Conservation (phyloP, 1,140 invertebrate species). For the Brachionus paranguensis region DNA sequence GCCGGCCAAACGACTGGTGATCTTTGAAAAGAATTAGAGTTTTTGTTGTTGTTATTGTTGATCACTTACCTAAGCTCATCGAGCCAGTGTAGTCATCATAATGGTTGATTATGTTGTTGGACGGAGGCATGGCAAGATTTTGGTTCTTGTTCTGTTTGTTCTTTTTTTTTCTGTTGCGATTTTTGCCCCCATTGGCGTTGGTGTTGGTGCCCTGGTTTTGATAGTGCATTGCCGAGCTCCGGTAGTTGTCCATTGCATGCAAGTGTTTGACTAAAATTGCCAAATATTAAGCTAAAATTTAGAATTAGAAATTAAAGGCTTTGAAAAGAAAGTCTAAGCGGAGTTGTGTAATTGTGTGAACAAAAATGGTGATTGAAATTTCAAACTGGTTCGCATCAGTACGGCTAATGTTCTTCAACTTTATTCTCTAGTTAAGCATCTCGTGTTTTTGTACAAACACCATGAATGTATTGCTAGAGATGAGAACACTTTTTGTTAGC, state of each 20-base stretch:
- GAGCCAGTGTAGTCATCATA: background rate
- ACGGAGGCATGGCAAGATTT: background rate
- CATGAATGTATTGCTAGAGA: background rate
- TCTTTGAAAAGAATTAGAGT: background rate
- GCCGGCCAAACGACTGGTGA: slow-evolving; percentile 2
- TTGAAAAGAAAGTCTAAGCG: background rate
- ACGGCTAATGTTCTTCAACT: slow-evolving; percentile 21
- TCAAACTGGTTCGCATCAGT: background rate
- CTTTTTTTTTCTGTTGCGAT: background rate
- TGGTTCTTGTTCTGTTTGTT: background rate
- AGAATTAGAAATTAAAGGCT: too few species aligned
- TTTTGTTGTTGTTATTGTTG: background rate
- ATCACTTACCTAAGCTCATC: background rate
- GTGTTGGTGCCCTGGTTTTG: slow-evolving; percentile 22
- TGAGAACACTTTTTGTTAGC: background rate
- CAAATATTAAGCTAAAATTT: slow-evolving; percentile 2
- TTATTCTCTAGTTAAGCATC: background rate
- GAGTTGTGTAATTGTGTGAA: background rate
- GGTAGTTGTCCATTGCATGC: slow-evolving; percentile 1
- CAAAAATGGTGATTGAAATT: background rate
- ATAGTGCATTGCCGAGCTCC: background rate
- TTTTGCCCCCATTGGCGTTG: background rate
- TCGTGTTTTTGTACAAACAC: background rate
- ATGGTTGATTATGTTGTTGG: background rate
- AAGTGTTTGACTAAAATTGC: background rate